Evolutionary conservation across 1,140 invertebrate genomes (phyloP), one percentile per base, ranked within the genome.

Genomic region (Phocides pigmalion): DNA sequence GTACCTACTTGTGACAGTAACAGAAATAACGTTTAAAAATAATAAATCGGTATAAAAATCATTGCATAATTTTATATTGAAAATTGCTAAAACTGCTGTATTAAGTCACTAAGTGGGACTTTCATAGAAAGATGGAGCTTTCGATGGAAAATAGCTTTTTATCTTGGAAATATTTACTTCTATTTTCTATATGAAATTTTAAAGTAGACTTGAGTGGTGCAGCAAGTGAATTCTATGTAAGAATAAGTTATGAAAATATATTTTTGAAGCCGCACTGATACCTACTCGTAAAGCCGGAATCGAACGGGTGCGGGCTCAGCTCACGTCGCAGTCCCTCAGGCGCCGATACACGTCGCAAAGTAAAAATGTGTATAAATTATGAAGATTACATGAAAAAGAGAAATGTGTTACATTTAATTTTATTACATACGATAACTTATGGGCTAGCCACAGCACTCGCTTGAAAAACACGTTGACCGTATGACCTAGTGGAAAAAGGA

Each of bases 371-470:
- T 86, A 88, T 89, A 90, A 90, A 90, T 89, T 88, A 90, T 88
- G 77, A 89, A 89, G 87, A 91, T 91, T 89, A 89, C 81, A 87
- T 85, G 87, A 87, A 87, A 91, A 89, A 91, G 86, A 91, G 87
- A 89, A 89, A 91, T 89, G 89, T 89, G 87, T 87, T 91, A 89
- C 87, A 91, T 89, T 91, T 91, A 91, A 91, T 89, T 91, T 91
- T 91, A 91, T 91, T 91, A 91, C 89, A 85, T 76, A 83, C 87
- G 84, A 91, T 89, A 91, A 91, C 81, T 91, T 91, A 91, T 89
- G 87, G 77, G 66, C 83, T 89, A 83, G 89, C 80, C 78, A 72
- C 81, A 68, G 86, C 84, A 76, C 84, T 87, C 79, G 74, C 84
- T 87, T 81, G 82, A 88, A 86, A 87, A 90, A 88, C 88, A 83